phyloP scores from a whole-genome alignment of 2,888 invertebrate species.

The Minunthozetes semirufus region DNA sequence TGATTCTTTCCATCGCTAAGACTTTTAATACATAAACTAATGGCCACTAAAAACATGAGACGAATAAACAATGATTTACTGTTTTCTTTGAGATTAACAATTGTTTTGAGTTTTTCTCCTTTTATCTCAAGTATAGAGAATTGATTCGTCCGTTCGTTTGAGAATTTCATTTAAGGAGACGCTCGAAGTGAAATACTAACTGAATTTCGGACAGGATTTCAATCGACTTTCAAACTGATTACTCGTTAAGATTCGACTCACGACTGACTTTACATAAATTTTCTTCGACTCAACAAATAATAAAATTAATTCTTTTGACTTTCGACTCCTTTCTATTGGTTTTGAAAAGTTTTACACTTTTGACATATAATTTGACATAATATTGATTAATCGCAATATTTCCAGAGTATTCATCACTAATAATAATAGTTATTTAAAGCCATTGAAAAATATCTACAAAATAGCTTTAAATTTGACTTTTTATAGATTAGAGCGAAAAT shows the following conservation, averaged over 20 bases:
- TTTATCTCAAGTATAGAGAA: neutral
- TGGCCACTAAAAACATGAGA: slow-evolving; percentile 1
- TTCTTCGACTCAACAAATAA: neutral
- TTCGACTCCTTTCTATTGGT: neutral
- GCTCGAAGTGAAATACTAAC: neutral
- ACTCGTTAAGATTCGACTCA: neutral
- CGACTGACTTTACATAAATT: neutral
- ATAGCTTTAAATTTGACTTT: neutral
- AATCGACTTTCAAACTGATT: neutral
- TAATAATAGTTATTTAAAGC: neutral
- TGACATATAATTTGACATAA: neutral
- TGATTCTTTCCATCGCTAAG: neutral
- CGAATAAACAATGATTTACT: slow-evolving; percentile 2
- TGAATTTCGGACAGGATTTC: neutral
- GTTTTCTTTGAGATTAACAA: neutral
- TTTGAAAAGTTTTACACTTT: neutral
- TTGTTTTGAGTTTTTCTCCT: neutral
- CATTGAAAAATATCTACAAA: neutral
- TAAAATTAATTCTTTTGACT: neutral
- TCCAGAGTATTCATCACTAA: neutral
- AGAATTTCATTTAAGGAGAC: neutral
- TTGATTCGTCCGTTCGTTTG: slow-evolving; percentile 6
- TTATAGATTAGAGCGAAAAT: neutral
- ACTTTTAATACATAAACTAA: slow-evolving; percentile 3
- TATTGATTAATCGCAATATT: neutral